Base-by-base conservation (phyloP, 2,113 vertebrate species). In the Callospermophilus lateralis region DNA sequence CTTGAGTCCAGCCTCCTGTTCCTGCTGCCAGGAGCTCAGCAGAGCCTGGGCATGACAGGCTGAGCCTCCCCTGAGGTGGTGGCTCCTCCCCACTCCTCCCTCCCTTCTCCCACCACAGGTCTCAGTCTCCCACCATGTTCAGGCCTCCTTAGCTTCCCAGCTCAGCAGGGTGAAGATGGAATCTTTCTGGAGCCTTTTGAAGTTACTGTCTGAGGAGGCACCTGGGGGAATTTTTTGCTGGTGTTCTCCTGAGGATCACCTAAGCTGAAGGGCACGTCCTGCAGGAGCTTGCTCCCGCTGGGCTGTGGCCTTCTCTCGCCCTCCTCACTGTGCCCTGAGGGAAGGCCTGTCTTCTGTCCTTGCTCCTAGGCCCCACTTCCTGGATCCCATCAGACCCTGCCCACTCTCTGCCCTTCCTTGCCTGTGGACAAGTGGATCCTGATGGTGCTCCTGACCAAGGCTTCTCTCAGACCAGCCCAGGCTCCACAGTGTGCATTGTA, bases 401-500 rank as follows among this genome's bases (percentile, higher is more conserved):
- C 61, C 58, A 28, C 67, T 22, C 6, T 51, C 17, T 24, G 55
- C 15, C 51, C 67, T 89, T 22, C 13, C 19, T 30, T 45, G 6
- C 68, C 53, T 11, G 15, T 5, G 3, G 63, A 80, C 39, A 80
- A 55, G 65, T 6, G 26, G 15, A 12, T 30, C 45, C 48, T 30
- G 58, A 24, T 17, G 30, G 45, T 90, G 61, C 28, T 67, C 76
- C 24, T 63, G 30, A n/a, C 34, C 0, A 0, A 32, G 24, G 39
- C 30, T 13, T 84, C 63, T 67, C 55, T 74, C 42, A 45, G 20
- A 13, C 28, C 30, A 1, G 30, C 58, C 89, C 72, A 79, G 51
- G 34, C 8, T 0, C 0, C 4, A 20, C 3, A 1, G 1, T 20
- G 32, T n/a, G 30, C 12, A 6, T 26, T 12, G 16, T 12, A 63